Conservation (phyloP, 2,113 vertebrate species). For the Toxostoma redivivum region DNA sequence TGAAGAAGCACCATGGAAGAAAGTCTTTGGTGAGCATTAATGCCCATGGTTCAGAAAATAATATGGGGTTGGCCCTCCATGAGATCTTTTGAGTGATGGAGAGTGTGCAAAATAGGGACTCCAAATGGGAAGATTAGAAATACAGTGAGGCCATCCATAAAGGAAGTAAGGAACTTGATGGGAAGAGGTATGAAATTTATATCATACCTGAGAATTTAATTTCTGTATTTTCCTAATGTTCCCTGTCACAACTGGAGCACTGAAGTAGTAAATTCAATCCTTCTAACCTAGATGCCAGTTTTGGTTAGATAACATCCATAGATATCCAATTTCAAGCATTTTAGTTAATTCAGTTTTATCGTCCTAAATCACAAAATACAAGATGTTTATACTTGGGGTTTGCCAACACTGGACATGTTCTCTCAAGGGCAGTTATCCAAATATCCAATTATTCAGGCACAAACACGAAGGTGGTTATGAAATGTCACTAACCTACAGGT, state of each 20-base stretch:
- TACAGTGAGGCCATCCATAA: not conserved
- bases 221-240: not conserved
- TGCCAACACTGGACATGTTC: not conserved
- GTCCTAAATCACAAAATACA: not conserved
- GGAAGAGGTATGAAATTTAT: not conserved
- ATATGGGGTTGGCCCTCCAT: not conserved
- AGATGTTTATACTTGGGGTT: not conserved
- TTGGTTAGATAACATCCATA: not conserved
- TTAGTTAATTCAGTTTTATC: not conserved
- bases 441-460: not conserved
- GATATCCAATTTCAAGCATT: not conserved
- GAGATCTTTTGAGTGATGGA: not conserved
- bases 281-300: not conserved
- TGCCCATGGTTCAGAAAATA: not conserved
- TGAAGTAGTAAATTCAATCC: not conserved
- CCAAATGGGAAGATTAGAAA: not conserved
- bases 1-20: not conserved
- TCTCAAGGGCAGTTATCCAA: not conserved
- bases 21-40: not conserved
- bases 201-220: not conserved
- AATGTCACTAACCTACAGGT: not conserved
- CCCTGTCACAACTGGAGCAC: not conserved
- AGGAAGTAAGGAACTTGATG: not conserved
- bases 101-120: not conserved
- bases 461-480: not conserved